These are phyloP conservation scores for Cenopis cana DNA, from an alignment of 2,888 invertebrate genomes.

Conservation along the genomic window DNA sequence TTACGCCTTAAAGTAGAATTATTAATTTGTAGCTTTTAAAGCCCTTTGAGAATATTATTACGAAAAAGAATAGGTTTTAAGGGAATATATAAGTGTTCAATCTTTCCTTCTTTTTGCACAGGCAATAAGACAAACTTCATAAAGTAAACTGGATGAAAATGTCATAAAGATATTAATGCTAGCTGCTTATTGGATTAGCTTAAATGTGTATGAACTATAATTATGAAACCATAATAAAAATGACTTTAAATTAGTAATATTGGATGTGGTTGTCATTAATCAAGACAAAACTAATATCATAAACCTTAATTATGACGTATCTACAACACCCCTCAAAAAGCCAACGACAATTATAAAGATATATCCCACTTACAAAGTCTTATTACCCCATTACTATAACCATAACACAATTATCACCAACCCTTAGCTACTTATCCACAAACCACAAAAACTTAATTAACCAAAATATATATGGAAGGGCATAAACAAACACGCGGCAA, in stretches of 20 bases:
- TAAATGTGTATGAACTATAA: too few relatives aligned
- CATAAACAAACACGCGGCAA: constrained; percentile 72
- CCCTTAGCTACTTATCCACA: constrained; percentile 65
- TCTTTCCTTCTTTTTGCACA: too few relatives aligned
- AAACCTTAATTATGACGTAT: neutral
- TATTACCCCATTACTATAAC: constrained; percentile 59
- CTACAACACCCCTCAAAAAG: neutral
- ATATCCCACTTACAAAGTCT: constrained; percentile 49
- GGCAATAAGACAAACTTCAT: too few relatives aligned
- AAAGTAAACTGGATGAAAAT: too few relatives aligned
- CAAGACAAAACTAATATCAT: neutral
- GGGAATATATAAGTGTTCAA: too few relatives aligned
- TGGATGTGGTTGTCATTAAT: neutral
- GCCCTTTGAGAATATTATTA: neutral
- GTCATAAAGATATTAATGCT: too few relatives aligned
- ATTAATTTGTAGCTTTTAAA: neutral
- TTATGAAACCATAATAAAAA: too few relatives aligned
- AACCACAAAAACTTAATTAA: constrained; percentile 83
- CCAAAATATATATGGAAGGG: constrained; percentile 78
- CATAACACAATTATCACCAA: constrained; percentile 44
- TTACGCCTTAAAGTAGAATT: neutral
- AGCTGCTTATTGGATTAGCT: too few relatives aligned
- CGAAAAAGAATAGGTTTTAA: neutral
- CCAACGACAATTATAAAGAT: constrained; percentile 46
- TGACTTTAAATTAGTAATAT: neutral